Conservation (phyloP, 2,113 vertebrate species). For the Malurus melanocephalus region DNA sequence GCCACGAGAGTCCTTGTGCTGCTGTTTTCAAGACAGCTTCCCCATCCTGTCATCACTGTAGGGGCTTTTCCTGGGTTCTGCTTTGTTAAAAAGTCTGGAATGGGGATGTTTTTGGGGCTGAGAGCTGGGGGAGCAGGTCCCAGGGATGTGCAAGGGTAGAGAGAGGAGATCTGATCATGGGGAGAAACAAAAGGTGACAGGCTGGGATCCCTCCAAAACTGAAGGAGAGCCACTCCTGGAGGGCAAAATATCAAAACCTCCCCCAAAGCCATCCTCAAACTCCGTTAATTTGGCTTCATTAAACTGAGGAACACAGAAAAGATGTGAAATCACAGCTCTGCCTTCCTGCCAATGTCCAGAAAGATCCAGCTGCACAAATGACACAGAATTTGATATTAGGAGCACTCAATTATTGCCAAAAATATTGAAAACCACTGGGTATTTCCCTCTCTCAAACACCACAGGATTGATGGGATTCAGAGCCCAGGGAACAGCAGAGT, state of each 20-base stretch:
- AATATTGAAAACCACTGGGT: background rate
- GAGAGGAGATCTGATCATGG: background rate
- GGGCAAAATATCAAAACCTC: background rate
- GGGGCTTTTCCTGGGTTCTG: background rate
- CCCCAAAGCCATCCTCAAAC: background rate
- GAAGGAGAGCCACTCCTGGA: background rate
- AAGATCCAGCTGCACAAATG: background rate
- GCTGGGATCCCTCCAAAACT: background rate
- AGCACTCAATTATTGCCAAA: background rate
- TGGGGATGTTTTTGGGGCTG: background rate
- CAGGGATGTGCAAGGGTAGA: background rate
- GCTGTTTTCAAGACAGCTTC: background rate
- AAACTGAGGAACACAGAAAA: background rate
- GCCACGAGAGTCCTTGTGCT: conserved; percentile 2
- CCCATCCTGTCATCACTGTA: fast-evolving
- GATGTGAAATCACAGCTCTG: background rate
- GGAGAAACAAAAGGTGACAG: fast-evolving
- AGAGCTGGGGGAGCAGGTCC: background rate
- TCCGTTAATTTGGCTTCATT: background rate
- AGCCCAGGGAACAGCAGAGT: background rate
- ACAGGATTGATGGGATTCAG: background rate
- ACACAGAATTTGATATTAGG: fast-evolving
- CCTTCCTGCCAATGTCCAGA: background rate
- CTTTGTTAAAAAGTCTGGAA: background rate
- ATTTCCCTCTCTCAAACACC: background rate